Conservation (phyloP, 2,797 vertebrate species). For the Enteromius afrohamiltoni region DNA sequence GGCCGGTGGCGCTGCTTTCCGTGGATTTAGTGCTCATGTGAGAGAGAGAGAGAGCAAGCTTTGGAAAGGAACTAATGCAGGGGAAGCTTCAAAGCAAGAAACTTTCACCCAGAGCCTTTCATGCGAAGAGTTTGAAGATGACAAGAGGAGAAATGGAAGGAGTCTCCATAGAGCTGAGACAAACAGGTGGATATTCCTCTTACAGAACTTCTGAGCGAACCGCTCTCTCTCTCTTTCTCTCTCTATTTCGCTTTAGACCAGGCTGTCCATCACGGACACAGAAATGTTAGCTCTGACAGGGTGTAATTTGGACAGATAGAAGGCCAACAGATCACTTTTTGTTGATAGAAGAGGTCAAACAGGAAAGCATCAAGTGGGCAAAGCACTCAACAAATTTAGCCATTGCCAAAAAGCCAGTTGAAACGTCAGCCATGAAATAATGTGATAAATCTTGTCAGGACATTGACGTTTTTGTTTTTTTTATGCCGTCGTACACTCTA, state of each 20-base stretch:
- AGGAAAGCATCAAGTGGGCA: slow-evolving; percentile 42
- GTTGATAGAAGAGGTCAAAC: slow-evolving; percentile 70
- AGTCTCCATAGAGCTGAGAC: slow-evolving; percentile 54
- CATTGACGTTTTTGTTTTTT: neutral
- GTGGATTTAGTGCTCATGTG: slow-evolving; percentile 41
- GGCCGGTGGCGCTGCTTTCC: slow-evolving; percentile 35
- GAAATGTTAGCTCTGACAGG: slow-evolving; percentile 67
- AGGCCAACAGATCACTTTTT: slow-evolving; percentile 67
- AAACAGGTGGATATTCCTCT: slow-evolving; percentile 56
- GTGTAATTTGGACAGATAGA: slow-evolving; percentile 76
- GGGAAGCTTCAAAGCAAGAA: slow-evolving; percentile 65
- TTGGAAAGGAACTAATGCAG: slow-evolving; percentile 54
- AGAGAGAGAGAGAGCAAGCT: slow-evolving; percentile 53
- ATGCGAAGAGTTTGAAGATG: slow-evolving; percentile 68
- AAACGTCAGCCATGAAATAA: slow-evolving; percentile 37
- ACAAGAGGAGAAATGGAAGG: slow-evolving; percentile 64
- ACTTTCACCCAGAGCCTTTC: slow-evolving; percentile 64
- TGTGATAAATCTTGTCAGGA: slow-evolving; percentile 31
- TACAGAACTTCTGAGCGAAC: slow-evolving; percentile 45
- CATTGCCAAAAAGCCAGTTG: slow-evolving; percentile 36
- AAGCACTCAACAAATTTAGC: slow-evolving; percentile 53
- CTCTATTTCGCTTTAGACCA: slow-evolving; percentile 25
- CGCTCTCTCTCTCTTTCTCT: slow-evolving; percentile 39
- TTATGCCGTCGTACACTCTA: neutral
- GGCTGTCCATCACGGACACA: slow-evolving; percentile 69